Base-by-base conservation (phyloP, 2,888 invertebrate genomes). In the Tinea trinotella region DNA sequence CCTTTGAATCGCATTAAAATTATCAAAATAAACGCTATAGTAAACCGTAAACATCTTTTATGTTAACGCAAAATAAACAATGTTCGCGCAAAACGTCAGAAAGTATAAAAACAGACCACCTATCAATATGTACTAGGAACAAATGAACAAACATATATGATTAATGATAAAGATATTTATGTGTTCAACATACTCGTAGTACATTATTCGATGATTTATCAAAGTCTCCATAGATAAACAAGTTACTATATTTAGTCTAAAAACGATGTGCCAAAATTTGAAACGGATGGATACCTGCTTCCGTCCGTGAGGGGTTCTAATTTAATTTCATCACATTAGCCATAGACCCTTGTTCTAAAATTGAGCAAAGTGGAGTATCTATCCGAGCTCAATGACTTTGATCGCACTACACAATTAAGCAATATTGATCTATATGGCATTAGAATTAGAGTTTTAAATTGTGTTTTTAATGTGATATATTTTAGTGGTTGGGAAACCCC, bases 261-360 rank as follows among this genome's bases (percentile, higher is more conserved):
- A 30, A 40, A 40, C 40, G 15, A 40, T 40, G 40, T 40, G 40
- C 40, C 40, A 40, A 40, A 40, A 40, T 40, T 12, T 40, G 40
- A 40, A 40, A 15, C 13, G 40, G 40, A 40, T 40, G 40, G 40
- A 40, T 40, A 46, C 46, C 46, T 46, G 46, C 46, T 46, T 46
- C 17, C 46, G 2, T 19, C 10, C 4, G 24, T 22, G 18, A 70
- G 63, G 67, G 67, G 65, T 65, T 64, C 67, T 70, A 71, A 74
- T 75, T 74, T 68, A 68, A 73, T 75, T 74, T 71, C 65, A 74
- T 71, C 72, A 68, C 66, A 66, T 67, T 67, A 64, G 63, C 59
- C 60, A 44, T 59, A 74, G 71, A 70, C 64, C 60, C 68, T 70
- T 63, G 62, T 64, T 57, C 60, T 63, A 63, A 64, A 62, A 63